A percentile compares a stretch with the other conserved stretches of the same genome.
Evolutionary conservation across 2,888 invertebrate species (phyloP).

Genomic region (Heteromurus nitidus): DNA sequence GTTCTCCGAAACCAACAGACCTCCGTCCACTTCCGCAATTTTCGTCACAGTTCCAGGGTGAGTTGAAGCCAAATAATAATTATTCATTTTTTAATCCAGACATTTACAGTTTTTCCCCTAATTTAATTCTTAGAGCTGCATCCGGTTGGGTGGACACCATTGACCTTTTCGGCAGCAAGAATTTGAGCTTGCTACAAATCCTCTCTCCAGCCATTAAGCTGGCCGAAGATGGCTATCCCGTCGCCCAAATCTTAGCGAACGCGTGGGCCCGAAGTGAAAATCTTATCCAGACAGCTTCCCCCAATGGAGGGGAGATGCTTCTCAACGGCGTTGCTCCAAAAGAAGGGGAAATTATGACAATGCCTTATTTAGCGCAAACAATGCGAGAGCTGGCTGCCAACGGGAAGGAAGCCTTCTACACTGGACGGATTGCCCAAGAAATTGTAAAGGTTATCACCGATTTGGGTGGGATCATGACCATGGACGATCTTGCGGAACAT

Average conservation of each 20-base stretch:
- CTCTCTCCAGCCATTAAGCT: slow-evolving; percentile 65
- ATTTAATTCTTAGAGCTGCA: slow-evolving; percentile 62
- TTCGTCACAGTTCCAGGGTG: slow-evolving; percentile 73
- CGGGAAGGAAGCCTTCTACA: slow-evolving; percentile 69
- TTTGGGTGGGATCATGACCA: slow-evolving; percentile 66
- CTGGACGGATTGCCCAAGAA: slow-evolving; percentile 69
- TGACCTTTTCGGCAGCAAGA: slow-evolving; percentile 63
- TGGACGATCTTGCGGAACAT: slow-evolving; percentile 65
- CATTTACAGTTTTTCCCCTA: background rate
- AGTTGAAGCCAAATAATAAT: slow-evolving; percentile 11
- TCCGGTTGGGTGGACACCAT: slow-evolving; percentile 70
- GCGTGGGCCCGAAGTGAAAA: slow-evolving; percentile 61
- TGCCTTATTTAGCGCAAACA: slow-evolving; percentile 69
- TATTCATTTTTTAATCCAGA: background rate
- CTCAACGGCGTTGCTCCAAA: slow-evolving; percentile 75
- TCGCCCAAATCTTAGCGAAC: slow-evolving; percentile 56
- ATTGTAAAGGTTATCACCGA: slow-evolving; percentile 67
- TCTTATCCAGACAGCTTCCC: slow-evolving; percentile 65
- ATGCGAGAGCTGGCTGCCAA: slow-evolving; percentile 65
- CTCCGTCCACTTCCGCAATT: slow-evolving; percentile 60
- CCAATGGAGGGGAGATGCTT: slow-evolving; percentile 75
- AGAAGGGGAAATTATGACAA: slow-evolving; percentile 75
- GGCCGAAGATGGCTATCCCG: slow-evolving; percentile 70
- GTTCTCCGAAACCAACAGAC: slow-evolving; percentile 68
- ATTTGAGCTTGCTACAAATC: slow-evolving; percentile 58